Base-by-base conservation (phyloP, 2,888 invertebrate species). In the Lasioglossum villosulum region DNA sequence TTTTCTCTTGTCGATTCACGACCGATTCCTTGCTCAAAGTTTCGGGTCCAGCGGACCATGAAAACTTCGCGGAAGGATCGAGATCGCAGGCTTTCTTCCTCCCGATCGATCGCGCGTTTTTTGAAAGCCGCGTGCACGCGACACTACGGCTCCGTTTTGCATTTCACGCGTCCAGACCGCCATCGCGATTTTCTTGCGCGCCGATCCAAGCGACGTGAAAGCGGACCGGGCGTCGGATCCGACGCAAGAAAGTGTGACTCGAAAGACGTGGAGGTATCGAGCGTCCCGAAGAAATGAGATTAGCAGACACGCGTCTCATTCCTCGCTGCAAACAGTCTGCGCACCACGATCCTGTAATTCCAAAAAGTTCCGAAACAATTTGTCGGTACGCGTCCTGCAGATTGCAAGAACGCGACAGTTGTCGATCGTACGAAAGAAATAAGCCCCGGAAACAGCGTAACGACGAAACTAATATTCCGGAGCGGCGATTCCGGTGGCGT, bases 201-300 rank as follows among this genome's bases (percentile, higher is more conserved):
- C 19, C 70, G 80, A 82, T 76, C 34, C 83, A 72, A 66, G 70
- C 80, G 75, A 71, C 80, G 90, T 86, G 87, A 90, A 87, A 90
- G 90, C 84, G 83, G 79, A 68, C 87, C 72, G 56, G 30, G 30
- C 23, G 39, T 23, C 37, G 68, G 68, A 39, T 34, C 66, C 37
- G 68, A 37, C 39, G 68, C 83, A 89, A 89, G 84, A 89, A 87
- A 87, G 82, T 75, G 86, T 42, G 83, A 59, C 72, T 34, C 63
- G 75, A 73, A 56, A 34, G 76, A 76, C 72, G 52, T 52, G 72
- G 42, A 68, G 66, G 66, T 39, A 39, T 68, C 68, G 75, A 59
- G 27, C 52, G 75, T 39, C 12, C 39, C 68, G 68, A 23, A 68
- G 68, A 39, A 68, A 39, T 23, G n/a, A n/a, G 37, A 68, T 39